Base-by-base conservation (phyloP, 2,888 invertebrate genomes). In the Drosophila testacea region DNA sequence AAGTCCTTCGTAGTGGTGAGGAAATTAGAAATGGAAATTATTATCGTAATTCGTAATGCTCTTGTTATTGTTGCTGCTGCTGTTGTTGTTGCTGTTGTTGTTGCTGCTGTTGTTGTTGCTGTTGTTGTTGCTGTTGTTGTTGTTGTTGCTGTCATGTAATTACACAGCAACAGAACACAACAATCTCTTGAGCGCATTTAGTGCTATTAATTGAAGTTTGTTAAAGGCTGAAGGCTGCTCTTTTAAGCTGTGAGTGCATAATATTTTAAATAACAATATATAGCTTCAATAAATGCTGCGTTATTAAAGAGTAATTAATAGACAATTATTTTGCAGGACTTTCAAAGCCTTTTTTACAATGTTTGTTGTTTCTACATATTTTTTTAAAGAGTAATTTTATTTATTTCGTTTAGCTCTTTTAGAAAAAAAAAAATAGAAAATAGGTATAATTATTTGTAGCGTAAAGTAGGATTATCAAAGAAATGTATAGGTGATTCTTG, bases 1-100 rank as follows among this genome's bases (percentile, higher is more conserved):
- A 62, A 86, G 73, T 77, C 83, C 87, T 88, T 82, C 69, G 66
- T 70, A 77, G 67, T 81, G 71, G 68, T 63, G 64, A 90, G 85
- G 90, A 90, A 90, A 89, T 89, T 90, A 88, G 90, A 87, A 90
- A 90, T 84, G 88, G 90, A 91, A 91, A 90, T 90, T 90, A 88
- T 90, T 90, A 91, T 90, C 82, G 89, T 87, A 88, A 90, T 90
- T 90, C 74, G 81, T 76, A 81, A 77, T 64, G 57, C 47, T 68
- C 54, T 63, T 52, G 47, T 32, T 55, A 38, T 30, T 22, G 30
- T 30, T 73, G 32, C 1, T 44, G 46, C 4, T 48, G 52, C 1
- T 68, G 55, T 22, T 63, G 32, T 32, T 32, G 32, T 32, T 32
- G 32, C 32, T 32, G 30, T 5, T 30, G 30, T 4, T n/a, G 30